These are phyloP conservation scores for Gopherus evgoodei DNA, from an alignment of 2,113 vertebrate species.

Conservation along the genomic window DNA sequence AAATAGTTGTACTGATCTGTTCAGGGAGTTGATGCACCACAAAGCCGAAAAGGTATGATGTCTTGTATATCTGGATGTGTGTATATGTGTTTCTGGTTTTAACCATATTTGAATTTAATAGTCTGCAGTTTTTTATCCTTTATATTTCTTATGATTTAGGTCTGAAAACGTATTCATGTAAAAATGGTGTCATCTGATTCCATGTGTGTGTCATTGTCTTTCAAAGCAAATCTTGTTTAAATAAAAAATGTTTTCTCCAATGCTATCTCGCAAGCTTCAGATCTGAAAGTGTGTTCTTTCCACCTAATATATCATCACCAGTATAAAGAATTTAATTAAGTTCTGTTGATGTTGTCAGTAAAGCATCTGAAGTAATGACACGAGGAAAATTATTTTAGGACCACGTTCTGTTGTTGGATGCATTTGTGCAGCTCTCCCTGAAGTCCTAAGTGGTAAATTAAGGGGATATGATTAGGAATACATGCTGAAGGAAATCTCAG, in stretches of 20 bases:
- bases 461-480: not conserved
- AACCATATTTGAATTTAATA: not conserved
- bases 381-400: not conserved
- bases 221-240: not conserved
- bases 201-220: not conserved
- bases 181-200: not conserved
- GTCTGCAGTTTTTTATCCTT: not conserved
- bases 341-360: not conserved
- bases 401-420: not conserved
- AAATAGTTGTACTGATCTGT: conserved; percentile 84
- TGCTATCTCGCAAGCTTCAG: not conserved
- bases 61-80: not conserved
- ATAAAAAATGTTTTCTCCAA: not conserved
- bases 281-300: not conserved
- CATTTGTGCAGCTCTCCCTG: not conserved
- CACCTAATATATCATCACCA: not conserved
- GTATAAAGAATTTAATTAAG: not conserved
- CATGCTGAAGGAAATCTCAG: not conserved
- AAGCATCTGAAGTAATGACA: not conserved
- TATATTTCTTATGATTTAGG: not conserved
- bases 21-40: conserved; percentile 89
- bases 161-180: not conserved
- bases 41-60: conserved; percentile 92
- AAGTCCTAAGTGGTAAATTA: not conserved
- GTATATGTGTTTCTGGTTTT: not conserved